Percentiles rank a stretch among this genome's conserved stretches.
Evolutionary conservation across 2,888 invertebrate genomes (phyloP).

Genomic region (Leuctra nigra): DNA sequence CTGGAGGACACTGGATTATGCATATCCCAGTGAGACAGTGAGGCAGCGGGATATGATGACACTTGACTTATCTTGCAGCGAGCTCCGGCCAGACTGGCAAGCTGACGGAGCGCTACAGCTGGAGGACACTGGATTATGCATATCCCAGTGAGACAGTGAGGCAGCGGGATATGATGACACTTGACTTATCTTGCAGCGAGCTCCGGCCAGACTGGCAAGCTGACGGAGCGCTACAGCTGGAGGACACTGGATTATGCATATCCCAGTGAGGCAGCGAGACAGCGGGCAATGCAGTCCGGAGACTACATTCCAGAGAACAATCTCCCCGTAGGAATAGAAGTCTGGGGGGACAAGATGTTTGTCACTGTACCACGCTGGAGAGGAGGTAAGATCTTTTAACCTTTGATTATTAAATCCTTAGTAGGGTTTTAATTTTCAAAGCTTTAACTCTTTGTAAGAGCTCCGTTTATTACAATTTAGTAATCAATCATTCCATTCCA

Average conservation of each 20-base stretch:
- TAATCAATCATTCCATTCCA: too few relatives aligned
- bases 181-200: slow-evolving; percentile 40
- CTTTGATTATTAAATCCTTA: too few relatives aligned
- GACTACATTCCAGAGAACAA: slow-evolving; percentile 69
- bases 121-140: slow-evolving; percentile 44
- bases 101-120: slow-evolving; percentile 64
- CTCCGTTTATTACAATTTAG: too few relatives aligned
- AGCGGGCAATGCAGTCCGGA: slow-evolving; percentile 56
- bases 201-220: slow-evolving; percentile 29
- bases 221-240: slow-evolving; percentile 71
- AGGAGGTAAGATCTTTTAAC: slow-evolving; percentile 63
- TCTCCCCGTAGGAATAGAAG: slow-evolving; percentile 74
- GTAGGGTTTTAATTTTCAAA: too few relatives aligned
- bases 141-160: slow-evolving; percentile 46
- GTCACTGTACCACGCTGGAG: slow-evolving; percentile 76
- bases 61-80: too few relatives aligned
- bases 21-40: slow-evolving; percentile 40
- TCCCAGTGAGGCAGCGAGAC: slow-evolving; percentile 53
- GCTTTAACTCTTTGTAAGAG: too few relatives aligned
- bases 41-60: too few relatives aligned
- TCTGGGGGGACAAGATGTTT: slow-evolving; percentile 75
- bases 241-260: slow-evolving; percentile 68
- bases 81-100: slow-evolving; percentile 17
- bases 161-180: slow-evolving; percentile 55
- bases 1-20: slow-evolving; percentile 48